Evolutionary conservation across 2,888 invertebrate genomes (phyloP), one percentile per base, ranked within the genome.

Genomic region (Onthophagus sagittarius): DNA sequence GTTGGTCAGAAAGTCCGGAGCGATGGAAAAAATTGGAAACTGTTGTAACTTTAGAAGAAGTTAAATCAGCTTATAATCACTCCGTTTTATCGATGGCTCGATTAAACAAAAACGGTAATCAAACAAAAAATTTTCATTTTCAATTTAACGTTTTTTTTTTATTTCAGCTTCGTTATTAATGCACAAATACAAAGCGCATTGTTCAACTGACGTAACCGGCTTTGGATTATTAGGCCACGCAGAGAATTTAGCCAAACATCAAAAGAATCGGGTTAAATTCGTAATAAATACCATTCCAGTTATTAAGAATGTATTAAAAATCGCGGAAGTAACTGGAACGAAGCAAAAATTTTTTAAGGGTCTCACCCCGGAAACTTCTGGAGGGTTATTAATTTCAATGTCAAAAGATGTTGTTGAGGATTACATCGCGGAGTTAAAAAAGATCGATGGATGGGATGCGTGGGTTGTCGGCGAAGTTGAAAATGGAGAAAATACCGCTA

Each of bases 171-270:
- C 94, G 0, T 84, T 89, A 76, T 85, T 95, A 73, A 94, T 95
- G 93, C 94, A 94, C 85, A 94, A 94, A 81, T 93, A 93, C 83
- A 90, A 91, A 78, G 94, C 94, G 0, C 93, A 94, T 82, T 93
- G 92, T 69, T 93, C 94, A 5, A 95, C 95, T 0, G 95, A 95
- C 83, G 90, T 95, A 0, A 95, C 94, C 7, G 95, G 95, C 0
- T 95, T 94, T 82, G 95, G 95, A 1, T 84, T 95, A 2, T 83
- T 94, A 11, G 95, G 94, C 0, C 95, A 95, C 83, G 94, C 95
- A 15, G 90, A 92, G 81, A 94, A 94, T 84, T 86, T 95, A 32
- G 93, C 92, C 0, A 88, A 90, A 78, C 90, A 91, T 79, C 95
- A 95, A 85, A 90, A 90, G 79, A 89, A 90, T 77, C 89, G 91